Evolutionary conservation across 2,888 invertebrate genomes (phyloP).

Genomic region (Dryocosmus kuriphilus): DNA sequence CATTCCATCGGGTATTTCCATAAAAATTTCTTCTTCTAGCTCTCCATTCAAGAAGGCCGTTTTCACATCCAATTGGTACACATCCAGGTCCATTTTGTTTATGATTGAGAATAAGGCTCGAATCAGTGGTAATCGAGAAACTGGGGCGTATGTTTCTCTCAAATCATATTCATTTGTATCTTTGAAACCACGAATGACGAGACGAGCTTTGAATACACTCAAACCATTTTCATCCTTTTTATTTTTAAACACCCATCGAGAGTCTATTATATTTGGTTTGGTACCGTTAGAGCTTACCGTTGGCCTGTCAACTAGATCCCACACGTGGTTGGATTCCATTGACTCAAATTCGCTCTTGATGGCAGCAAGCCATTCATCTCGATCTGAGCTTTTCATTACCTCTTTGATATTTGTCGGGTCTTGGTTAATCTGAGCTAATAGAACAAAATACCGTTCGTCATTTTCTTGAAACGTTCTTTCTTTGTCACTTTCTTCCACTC

Average conservation of each 20-base stretch:
- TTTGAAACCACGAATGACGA: constrained; percentile 54
- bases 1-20: constrained; percentile 43
- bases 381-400: constrained; percentile 43
- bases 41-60: constrained; percentile 47
- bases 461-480: neutral
- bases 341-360: constrained; percentile 50
- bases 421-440: constrained; percentile 32
- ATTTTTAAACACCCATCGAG: constrained; percentile 20
- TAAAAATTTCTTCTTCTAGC: constrained; percentile 45
- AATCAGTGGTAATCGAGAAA: constrained; percentile 49
- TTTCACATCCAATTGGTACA: constrained; percentile 45
- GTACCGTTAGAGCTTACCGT: constrained; percentile 36
- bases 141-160: constrained; percentile 54
- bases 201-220: constrained; percentile 45
- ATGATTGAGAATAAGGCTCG: constrained; percentile 47
- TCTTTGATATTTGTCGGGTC: constrained; percentile 45
- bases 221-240: neutral
- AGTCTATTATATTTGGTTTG: constrained; percentile 51
- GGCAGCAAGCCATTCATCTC: constrained; percentile 44
- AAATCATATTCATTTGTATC: constrained; percentile 49
- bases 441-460: constrained; percentile 38
- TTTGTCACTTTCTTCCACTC: neutral
- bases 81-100: constrained; percentile 45
- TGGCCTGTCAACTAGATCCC: constrained; percentile 43
- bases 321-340: constrained; percentile 49